Conservation (phyloP, 2,797 vertebrate genomes). For the Crenichthys baileyi region DNA sequence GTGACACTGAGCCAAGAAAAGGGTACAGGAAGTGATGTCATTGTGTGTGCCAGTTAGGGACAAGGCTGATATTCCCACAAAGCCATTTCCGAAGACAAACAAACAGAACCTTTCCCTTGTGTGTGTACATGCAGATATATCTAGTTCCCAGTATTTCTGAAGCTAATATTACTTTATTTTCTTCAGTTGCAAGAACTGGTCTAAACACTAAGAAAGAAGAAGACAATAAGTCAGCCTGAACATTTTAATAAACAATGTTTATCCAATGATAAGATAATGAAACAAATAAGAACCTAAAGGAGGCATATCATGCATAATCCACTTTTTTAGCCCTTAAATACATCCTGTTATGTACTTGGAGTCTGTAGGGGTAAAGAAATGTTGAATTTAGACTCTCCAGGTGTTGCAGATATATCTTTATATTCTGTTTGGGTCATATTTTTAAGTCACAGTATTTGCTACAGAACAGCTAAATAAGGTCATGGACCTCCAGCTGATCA, state of each 20-base stretch:
- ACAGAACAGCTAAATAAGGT: too few species aligned
- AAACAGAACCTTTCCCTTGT: conserved; percentile 71
- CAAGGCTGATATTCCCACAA: conserved; percentile 82
- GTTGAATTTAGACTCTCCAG: too few species aligned
- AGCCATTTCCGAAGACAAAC: conserved; percentile 80
- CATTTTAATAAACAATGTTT: conserved; percentile 20
- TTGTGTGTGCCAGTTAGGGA: conserved; percentile 75
- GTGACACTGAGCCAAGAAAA: conserved; percentile 59
- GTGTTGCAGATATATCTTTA: too few species aligned
- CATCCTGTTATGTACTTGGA: too few species aligned
- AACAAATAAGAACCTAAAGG: conserved; percentile 23
- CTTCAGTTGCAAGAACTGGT: conserved; percentile 18
- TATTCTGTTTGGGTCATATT: too few species aligned
- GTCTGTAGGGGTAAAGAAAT: too few species aligned
- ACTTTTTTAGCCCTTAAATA: too few species aligned
- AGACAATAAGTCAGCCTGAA: conserved; percentile 20
- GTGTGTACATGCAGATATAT: conserved; percentile 44
- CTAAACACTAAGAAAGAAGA: conserved; percentile 6
- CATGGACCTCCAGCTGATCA: too few species aligned
- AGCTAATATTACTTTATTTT: conserved; percentile 39
- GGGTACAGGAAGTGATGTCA: conserved; percentile 81
- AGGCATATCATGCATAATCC: conserved; percentile 32
- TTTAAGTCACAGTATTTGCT: too few species aligned
- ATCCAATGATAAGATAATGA: conserved; percentile 50
- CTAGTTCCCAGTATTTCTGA: conserved; percentile 53